Evolutionary conservation across 2,113 vertebrate genomes (phyloP).

Genomic region (Cyanoramphus novaezelandiae): DNA sequence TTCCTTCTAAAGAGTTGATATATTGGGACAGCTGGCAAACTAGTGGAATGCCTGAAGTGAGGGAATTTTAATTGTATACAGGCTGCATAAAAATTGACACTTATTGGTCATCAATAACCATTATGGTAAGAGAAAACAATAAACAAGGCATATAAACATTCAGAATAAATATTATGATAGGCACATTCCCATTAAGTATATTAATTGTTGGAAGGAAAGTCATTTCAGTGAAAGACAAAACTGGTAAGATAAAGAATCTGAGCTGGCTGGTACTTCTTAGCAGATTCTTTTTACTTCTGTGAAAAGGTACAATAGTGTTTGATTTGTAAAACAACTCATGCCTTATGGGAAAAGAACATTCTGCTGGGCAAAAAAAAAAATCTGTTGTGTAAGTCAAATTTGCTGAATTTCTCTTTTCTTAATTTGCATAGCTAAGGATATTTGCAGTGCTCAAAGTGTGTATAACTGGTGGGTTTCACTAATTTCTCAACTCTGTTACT

Average conservation of each 20-base stretch:
- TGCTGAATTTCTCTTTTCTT: slow-evolving; percentile 35
- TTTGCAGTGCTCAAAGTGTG: slow-evolving; percentile 15
- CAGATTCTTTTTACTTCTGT: background rate
- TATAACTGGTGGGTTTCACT: slow-evolving; percentile 49
- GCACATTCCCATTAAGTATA: background rate
- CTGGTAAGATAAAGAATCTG: background rate
- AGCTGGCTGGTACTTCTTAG: background rate
- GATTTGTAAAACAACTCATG: slow-evolving; percentile 16
- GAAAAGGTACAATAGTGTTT: background rate
- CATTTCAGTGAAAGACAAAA: background rate
- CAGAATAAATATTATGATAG: background rate
- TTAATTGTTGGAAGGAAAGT: background rate
- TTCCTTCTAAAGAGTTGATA: background rate
- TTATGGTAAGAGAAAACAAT: background rate
- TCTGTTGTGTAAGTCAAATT: slow-evolving; percentile 2
- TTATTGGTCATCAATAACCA: background rate
- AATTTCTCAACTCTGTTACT: slow-evolving; percentile 45
- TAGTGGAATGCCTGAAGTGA: background rate
- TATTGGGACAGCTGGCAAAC: background rate
- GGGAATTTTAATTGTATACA: background rate
- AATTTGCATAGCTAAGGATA: slow-evolving; percentile 45
- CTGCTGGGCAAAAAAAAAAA: background rate
- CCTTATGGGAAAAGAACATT: background rate
- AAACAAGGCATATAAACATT: background rate
- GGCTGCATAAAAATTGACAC: background rate